Base-by-base conservation (phyloP, 2,113 vertebrate species). In the Vulpes vulpes region DNA sequence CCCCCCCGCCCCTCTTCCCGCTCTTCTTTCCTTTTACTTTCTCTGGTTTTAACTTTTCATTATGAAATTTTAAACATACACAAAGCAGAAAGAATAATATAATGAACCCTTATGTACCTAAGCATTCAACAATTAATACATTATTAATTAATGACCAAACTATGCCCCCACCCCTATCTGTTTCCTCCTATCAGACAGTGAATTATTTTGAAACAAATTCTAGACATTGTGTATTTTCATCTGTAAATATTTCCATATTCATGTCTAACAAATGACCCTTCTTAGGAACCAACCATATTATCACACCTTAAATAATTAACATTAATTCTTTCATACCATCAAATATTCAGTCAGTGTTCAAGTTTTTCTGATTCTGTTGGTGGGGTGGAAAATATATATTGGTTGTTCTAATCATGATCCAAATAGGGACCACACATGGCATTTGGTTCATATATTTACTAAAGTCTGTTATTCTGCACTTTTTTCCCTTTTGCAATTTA, bases 151-250 rank as follows among this genome's bases (percentile, higher is more conserved):
- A 51, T 16, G 55, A 35, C 55, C 49, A 65, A 22, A 1, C 64
- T 53, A 0, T 62, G 5, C 12, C 90, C 79, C 16, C 16, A 32
- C 27, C 53, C n/a, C 1, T 32, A 20, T 55, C 81, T 27, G 27
- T 49, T 80, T 73, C 51, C 35, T 89, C 64, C 30, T 32, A 38
- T 23, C 10, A 73, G 25, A 14, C 5, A 19, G 76, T 91, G 69
- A 53, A 64, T 83, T 78, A 57, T 83, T 94, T 91, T 83, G 83
- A 94, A 96, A 91, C 30, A 71, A 83, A 92, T 78, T 92, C 89
- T 89, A 92, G 95, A 78, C 30, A 14, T 89, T 71, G 35, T 80
- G 11, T 96, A 60, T 85, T 96, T 92, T 85, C 79, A 73, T 80
- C 35, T 80, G 62, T 96, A 92, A 92, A 19, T 89, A 92, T 92